Evolutionary conservation across 2,888 invertebrate genomes (phyloP).

Genomic region (Mimumesa dahlbomi): DNA sequence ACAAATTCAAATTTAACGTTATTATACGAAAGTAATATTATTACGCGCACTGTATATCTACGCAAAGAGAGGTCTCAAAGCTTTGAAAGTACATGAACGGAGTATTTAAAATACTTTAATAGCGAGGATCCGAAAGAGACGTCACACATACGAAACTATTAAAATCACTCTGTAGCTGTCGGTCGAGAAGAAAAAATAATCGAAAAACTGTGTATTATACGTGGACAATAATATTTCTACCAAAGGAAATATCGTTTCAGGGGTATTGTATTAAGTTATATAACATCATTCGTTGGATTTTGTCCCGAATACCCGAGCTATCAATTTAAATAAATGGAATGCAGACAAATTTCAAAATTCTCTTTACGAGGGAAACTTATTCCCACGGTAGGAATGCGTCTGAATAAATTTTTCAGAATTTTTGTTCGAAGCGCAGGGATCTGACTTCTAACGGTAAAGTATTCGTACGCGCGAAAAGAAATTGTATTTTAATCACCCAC

Average conservation of each 20-base stretch:
- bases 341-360: no score
- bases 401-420: no score
- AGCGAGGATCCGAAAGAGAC: slow-evolving; percentile 6
- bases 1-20: slow-evolving; percentile 58
- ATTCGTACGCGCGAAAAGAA: no score
- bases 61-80: slow-evolving; percentile 24
- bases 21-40: slow-evolving; percentile 54
- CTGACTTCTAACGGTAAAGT: no score
- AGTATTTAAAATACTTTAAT: slow-evolving; percentile 41
- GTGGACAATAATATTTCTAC: slow-evolving; percentile 3
- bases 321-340: no score
- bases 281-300: slow-evolving; percentile 1
- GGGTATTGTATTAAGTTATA: slow-evolving; percentile 2
- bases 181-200: background rate
- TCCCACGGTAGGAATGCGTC: no score
- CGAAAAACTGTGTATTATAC: background rate
- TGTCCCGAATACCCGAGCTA: background rate
- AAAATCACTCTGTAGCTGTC: slow-evolving; percentile 15
- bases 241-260: slow-evolving; percentile 16
- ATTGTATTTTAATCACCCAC: no score
- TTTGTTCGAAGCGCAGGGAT: no score
- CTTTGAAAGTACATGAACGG: slow-evolving; percentile 8
- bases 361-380: no score
- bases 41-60: slow-evolving; percentile 25
- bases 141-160: background rate